These are phyloP conservation scores for Mionectes macconnelli DNA, from an alignment of 2,113 vertebrate genomes.

Conservation along the genomic window DNA sequence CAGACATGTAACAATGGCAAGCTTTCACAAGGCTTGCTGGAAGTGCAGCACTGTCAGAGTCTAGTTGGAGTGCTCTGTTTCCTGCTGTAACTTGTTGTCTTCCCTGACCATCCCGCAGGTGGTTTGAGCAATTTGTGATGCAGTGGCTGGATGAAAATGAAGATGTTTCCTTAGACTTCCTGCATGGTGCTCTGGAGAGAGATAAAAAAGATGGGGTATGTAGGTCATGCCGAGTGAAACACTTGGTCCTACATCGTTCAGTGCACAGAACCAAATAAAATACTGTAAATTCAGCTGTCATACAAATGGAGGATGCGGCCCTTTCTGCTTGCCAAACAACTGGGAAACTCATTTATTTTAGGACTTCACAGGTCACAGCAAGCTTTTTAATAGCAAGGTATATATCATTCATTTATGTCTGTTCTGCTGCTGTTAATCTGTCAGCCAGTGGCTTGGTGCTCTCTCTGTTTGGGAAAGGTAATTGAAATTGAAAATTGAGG, in stretches of 20 bases:
- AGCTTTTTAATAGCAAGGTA: background rate
- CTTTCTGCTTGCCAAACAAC: background rate
- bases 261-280: background rate
- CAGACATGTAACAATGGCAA: background rate
- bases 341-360: background rate
- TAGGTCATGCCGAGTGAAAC: background rate
- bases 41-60: background rate
- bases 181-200: slow-evolving; percentile 93
- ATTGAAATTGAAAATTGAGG: slow-evolving; percentile 1
- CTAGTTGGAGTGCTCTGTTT: background rate
- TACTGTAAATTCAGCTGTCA: background rate
- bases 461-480: background rate
- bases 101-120: slow-evolving; percentile 71
- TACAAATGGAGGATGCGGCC: background rate
- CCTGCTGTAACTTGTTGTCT: background rate
- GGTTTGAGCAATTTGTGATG: slow-evolving; percentile 97
- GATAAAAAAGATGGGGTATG: slow-evolving; percentile 98
- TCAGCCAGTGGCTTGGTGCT: background rate
- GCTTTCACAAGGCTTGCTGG: background rate
- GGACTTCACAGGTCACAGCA: background rate
- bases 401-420: background rate
- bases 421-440: background rate
- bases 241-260: background rate
- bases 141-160: slow-evolving; percentile 98
- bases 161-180: slow-evolving; percentile 95